These are phyloP conservation scores for Amphiprion ocellaris DNA, from an alignment of 2,113 vertebrate genomes.

Conservation along the genomic window DNA sequence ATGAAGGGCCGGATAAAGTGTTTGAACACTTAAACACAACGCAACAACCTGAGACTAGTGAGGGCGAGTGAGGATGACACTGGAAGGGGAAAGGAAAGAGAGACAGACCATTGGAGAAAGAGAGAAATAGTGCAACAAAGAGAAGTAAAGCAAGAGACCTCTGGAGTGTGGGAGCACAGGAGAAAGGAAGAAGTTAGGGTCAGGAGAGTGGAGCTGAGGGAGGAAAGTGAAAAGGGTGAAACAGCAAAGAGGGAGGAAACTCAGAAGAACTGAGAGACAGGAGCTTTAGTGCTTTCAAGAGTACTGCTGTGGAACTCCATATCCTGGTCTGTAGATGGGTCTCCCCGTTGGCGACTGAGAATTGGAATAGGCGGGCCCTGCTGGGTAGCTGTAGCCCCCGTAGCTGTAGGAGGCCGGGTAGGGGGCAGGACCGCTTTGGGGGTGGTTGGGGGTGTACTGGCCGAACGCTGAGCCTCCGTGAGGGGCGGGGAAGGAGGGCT, in stretches of 20 bases:
- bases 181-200: conserved; percentile 7
- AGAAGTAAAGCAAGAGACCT: conserved; percentile 71
- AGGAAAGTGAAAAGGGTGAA: conserved; percentile 5
- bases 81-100: conserved; percentile 1
- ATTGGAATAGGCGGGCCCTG: conserved; percentile 68
- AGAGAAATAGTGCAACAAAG: conserved; percentile 76
- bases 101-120: conserved; percentile 44
- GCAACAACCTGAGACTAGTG: conserved; percentile 81
- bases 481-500: conserved; percentile 78
- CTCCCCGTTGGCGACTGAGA: conserved; percentile 81
- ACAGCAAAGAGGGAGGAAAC: conserved; percentile 17
- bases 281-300: conserved; percentile 76
- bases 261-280: conserved; percentile 8
- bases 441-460: conserved; percentile 74
- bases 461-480: conserved; percentile 81
- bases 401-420: conserved; percentile 81
- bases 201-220: not conserved
- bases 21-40: conserved; percentile 67
- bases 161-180: conserved; percentile 28
- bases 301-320: conserved; percentile 84
- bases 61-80: conserved; percentile 24
- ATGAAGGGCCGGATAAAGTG: conserved; percentile 41
- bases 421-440: conserved; percentile 56
- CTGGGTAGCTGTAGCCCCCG: conserved; percentile 81
- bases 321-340: conserved; percentile 82